A percentile compares a stretch with the other conserved stretches of the same genome.
Evolutionary conservation across 2,113 vertebrate species (phyloP).

Genomic region (Plotosus lineatus): DNA sequence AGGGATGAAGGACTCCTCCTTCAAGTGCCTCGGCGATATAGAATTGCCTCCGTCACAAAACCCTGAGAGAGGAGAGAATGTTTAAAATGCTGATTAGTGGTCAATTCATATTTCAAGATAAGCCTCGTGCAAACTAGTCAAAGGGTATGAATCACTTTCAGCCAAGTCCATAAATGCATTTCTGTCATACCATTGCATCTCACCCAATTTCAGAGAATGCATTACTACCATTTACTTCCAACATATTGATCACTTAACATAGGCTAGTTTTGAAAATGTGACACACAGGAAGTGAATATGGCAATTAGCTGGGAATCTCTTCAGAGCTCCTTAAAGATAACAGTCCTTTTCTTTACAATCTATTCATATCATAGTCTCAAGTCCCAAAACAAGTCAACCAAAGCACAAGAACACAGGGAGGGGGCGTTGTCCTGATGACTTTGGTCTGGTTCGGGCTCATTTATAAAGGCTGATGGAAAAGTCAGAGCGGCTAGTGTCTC

Average conservation of each 20-base stretch:
- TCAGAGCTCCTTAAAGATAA: not conserved
- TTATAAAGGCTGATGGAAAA: not conserved
- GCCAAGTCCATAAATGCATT: not conserved
- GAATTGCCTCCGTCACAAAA: constrained; percentile 67
- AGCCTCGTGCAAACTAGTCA: constrained; percentile 4
- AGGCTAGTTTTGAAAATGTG: not conserved
- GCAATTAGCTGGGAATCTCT: not conserved
- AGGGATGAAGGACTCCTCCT: constrained; percentile 59
- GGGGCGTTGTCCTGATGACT: not conserved
- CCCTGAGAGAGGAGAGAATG: constrained; percentile 54
- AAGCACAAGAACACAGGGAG: not conserved
- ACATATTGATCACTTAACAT: constrained; percentile 6
- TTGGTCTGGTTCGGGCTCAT: not conserved
- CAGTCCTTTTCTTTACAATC: not conserved
- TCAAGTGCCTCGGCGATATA: constrained; percentile 62
- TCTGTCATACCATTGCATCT: not conserved
- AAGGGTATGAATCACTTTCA: not conserved
- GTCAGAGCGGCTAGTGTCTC: not conserved
- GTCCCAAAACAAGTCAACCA: not conserved
- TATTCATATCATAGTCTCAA: not conserved
- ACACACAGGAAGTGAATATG: not conserved
- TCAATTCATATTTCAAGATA: not conserved
- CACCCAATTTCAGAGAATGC: constrained; percentile 24
- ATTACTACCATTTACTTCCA: constrained; percentile 18
- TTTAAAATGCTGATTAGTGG: not conserved